Conservation (phyloP, 2,888 invertebrate genomes). For the Melinopterus prodromus region DNA sequence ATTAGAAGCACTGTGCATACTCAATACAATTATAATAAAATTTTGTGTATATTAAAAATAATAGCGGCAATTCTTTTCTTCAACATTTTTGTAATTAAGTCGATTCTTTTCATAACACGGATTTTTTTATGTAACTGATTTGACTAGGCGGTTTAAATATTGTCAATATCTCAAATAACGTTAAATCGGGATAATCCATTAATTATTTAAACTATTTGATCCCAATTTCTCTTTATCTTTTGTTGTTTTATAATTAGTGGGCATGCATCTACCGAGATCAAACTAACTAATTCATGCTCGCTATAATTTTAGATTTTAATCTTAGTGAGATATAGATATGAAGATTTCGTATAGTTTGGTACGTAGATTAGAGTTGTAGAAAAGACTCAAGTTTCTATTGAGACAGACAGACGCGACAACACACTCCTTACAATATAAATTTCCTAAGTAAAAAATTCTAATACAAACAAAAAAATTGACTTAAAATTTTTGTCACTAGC, state of each 20-base stretch:
- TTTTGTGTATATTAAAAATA: not conserved
- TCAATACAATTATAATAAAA: not conserved
- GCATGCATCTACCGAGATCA: not conserved
- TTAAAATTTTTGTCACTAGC: not conserved
- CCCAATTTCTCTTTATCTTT: not conserved
- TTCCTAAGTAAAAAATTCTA: not conserved
- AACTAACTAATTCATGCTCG: not conserved
- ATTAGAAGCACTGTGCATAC: not conserved
- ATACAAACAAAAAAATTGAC: not conserved
- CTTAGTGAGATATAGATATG: not conserved
- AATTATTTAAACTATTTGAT: not conserved
- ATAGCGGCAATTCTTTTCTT: not conserved
- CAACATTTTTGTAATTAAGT: not conserved
- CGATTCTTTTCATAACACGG: not conserved
- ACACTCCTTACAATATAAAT: too few relatives aligned
- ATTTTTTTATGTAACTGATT: not conserved
- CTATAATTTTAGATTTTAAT: not conserved
- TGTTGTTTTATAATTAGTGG: not conserved
- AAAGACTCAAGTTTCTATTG: not conserved
- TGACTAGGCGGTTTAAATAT: constrained; percentile 4
- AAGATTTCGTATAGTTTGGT: not conserved
- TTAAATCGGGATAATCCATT: not conserved
- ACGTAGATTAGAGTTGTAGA: not conserved
- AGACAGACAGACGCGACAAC: too few relatives aligned
- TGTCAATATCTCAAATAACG: not conserved